These are phyloP conservation scores for Percina caprodes DNA, from an alignment of 2,113 vertebrate species.

Conservation along the genomic window DNA sequence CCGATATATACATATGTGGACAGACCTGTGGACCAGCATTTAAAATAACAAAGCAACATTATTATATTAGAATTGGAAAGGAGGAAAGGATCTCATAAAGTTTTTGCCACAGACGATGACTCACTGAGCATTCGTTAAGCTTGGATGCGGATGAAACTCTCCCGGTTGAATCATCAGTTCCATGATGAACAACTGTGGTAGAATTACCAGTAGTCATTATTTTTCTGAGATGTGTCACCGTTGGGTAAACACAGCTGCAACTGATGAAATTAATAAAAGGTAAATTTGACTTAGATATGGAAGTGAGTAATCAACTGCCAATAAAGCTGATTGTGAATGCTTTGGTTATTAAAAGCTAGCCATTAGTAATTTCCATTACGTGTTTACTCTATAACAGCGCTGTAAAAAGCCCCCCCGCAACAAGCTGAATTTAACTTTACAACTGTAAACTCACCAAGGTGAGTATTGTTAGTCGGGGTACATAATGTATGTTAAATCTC, in stretches of 20 bases:
- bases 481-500: neutral
- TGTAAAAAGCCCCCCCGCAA: no score
- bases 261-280: neutral
- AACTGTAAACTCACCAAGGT: neutral
- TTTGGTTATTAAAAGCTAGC: neutral
- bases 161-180: neutral
- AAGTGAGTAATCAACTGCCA: neutral
- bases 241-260: constrained; percentile 6
- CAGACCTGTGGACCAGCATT: neutral
- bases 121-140: neutral
- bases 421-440: neutral
- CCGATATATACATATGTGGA: neutral
- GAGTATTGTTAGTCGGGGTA: neutral
- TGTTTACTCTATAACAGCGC: constrained; percentile 27
- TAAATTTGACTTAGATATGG: neutral
- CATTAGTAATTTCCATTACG: constrained; percentile 23
- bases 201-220: no score
- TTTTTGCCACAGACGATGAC: neutral
- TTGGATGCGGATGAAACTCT: neutral
- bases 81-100: neutral
- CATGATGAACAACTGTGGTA: neutral
- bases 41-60: neutral
- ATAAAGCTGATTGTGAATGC: neutral
- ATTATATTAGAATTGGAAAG: neutral
- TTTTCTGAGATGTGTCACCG: no score